Percentiles rank a stretch among this genome's conserved stretches.
phyloP scores from a whole-genome alignment of 2,888 invertebrate genomes.

The Dolichomitus sp. region DNA sequence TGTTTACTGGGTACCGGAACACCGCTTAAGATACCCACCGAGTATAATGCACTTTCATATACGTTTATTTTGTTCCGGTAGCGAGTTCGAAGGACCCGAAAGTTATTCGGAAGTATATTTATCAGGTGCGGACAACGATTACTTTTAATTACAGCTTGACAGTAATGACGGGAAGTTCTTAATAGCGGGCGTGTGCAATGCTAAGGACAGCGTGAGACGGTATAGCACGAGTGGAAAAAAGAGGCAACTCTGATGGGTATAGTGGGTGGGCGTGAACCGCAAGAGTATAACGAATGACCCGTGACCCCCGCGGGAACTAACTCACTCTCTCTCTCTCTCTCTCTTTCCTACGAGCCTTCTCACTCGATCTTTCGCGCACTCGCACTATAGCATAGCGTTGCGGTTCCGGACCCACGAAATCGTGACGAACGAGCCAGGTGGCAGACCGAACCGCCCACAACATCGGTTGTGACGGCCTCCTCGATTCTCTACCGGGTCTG shows the following conservation, averaged over 20 bases:
- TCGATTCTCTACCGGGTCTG: conserved; percentile 3
- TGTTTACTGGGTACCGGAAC: no score
- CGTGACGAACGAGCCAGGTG: conserved; percentile 66
- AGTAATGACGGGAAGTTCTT: conserved; percentile 60
- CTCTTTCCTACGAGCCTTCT: conserved; percentile 13
- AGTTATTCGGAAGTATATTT: conserved; percentile 51
- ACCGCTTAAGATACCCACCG: neutral
- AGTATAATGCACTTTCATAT: conserved; percentile 4
- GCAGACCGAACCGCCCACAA: conserved; percentile 57
- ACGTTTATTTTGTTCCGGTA: conserved; percentile 39
- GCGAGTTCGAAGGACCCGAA: conserved; percentile 16
- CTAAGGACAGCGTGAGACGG: conserved; percentile 27
- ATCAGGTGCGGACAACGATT: conserved; percentile 65
- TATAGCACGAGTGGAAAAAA: conserved; percentile 19
- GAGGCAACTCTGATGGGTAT: conserved; percentile 23
- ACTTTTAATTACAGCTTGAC: conserved; percentile 62
- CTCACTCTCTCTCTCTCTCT: conserved; percentile 33
- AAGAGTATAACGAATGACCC: conserved; percentile 65
- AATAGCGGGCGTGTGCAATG: conserved; percentile 58
- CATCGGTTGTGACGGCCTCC: conserved; percentile 26
- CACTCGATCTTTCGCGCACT: conserved; percentile 37
- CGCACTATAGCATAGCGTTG: neutral
- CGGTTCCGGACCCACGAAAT: conserved; percentile 54
- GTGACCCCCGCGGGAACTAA: conserved; percentile 54
- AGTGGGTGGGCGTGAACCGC: conserved; percentile 54